These are phyloP conservation scores for Alentia gelatinosa DNA, from an alignment of 2,888 invertebrate species.

Conservation along the genomic window DNA sequence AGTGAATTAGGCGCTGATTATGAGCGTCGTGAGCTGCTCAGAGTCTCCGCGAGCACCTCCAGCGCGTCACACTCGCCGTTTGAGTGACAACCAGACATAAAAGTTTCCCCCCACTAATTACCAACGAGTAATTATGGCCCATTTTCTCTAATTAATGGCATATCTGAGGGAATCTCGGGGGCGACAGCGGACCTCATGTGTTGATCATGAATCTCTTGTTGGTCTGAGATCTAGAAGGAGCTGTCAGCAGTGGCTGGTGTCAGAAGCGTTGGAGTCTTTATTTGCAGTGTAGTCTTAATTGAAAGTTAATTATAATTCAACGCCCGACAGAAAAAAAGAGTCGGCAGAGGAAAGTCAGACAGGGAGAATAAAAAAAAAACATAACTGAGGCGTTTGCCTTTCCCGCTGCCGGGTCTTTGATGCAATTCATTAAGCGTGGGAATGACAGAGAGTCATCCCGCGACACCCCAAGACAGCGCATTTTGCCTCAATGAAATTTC, in stretches of 20 bases:
- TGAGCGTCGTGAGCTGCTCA: background rate
- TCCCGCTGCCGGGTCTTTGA: background rate
- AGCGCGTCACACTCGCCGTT: background rate
- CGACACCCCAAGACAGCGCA: conserved; percentile 9
- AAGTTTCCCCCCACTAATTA: conserved; percentile 1
- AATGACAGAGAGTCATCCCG: background rate
- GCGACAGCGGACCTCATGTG: background rate
- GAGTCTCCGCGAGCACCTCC: background rate
- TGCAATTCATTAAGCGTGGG: background rate
- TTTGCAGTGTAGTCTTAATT: conserved; percentile 16
- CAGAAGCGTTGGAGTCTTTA: background rate
- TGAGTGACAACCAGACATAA: conserved; percentile 43
- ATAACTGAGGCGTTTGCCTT: background rate
- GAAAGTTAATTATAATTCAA: conserved; percentile 13
- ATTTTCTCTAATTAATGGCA: conserved; percentile 36
- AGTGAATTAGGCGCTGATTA: conserved; percentile 29
- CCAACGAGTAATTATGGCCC: background rate
- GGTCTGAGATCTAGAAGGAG: background rate
- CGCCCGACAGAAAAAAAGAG: background rate
- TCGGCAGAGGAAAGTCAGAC: background rate
- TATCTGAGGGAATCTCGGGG: conserved; percentile 22
- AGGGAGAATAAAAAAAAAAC: background rate
- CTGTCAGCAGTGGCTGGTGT: background rate
- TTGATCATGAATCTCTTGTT: background rate
- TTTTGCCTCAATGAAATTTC: conserved; percentile 22